Conservation (phyloP, 2,888 invertebrate genomes). For the Pammene fasciana region DNA sequence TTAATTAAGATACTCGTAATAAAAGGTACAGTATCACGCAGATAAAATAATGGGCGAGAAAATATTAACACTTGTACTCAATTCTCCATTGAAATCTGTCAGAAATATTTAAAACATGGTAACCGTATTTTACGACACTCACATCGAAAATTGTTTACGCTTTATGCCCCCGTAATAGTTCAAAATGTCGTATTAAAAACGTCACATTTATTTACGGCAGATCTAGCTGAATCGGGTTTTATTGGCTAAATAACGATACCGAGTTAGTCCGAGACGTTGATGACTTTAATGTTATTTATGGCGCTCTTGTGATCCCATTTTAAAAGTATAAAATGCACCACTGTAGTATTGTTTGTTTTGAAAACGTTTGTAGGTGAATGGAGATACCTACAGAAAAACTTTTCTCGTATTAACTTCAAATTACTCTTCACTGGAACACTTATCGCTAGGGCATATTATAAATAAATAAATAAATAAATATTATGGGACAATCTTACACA, state of each 20-base stretch:
- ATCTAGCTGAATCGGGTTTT: constrained; percentile 71
- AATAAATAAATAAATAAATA: too few relatives aligned
- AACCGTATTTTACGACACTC: constrained; percentile 60
- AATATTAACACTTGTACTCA: too few relatives aligned
- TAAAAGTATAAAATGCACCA: constrained; percentile 65
- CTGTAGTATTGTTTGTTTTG: constrained; percentile 48
- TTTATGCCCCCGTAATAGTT: constrained; percentile 75
- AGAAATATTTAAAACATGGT: constrained; percentile 44
- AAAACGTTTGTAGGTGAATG: constrained; percentile 1
- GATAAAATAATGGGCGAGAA: too few relatives aligned
- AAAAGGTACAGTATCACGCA: too few relatives aligned
- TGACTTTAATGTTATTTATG: constrained; percentile 66
- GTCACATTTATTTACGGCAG: constrained; percentile 72
- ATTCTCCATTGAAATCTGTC: background rate
- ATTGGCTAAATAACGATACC: constrained; percentile 65
- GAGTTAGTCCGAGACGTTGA: constrained; percentile 67
- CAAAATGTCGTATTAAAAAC: constrained; percentile 76
- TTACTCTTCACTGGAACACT: too few relatives aligned
- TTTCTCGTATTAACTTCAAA: too few relatives aligned
- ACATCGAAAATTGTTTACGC: constrained; percentile 58
- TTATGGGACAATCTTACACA: too few relatives aligned
- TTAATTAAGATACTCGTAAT: too few relatives aligned
- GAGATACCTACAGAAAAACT: too few relatives aligned
- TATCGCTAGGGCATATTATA: too few relatives aligned
- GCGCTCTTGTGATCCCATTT: constrained; percentile 71